phyloP scores from a whole-genome alignment of 2,888 invertebrate genomes.

The Fragum sueziense region DNA sequence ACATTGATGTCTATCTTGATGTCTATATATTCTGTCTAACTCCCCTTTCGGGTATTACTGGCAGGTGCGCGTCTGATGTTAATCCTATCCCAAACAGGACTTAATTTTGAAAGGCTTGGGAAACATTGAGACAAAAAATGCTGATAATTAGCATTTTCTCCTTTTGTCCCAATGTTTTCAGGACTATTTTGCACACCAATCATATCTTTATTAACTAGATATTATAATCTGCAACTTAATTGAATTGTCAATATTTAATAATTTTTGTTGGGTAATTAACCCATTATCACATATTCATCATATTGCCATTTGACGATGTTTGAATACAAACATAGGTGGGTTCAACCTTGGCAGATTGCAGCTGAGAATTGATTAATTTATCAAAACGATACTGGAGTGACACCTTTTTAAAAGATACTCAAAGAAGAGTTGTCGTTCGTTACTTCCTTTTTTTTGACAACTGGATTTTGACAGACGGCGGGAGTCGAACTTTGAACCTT shows the following conservation, averaged over 20 bases:
- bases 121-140: too few species aligned
- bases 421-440: too few species aligned
- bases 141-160: background rate
- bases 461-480: conserved; percentile 24
- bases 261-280: background rate
- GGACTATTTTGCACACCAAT: background rate
- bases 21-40: too few species aligned
- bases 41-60: too few species aligned
- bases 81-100: too few species aligned
- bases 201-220: background rate
- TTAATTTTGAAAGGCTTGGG: too few species aligned
- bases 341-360: background rate
- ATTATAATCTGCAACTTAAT: background rate
- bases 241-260: background rate
- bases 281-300: background rate
- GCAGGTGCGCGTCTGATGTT: too few species aligned
- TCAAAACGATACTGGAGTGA: too few species aligned
- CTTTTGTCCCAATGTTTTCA: background rate
- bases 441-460: too few species aligned
- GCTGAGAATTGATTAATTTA: background rate
- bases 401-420: too few species aligned
- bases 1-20: too few species aligned
- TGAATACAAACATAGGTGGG: background rate
- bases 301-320: background rate
- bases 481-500: conserved; percentile 29